Conservation (phyloP, 2,888 invertebrate species). For the Choreutis nemorana region DNA sequence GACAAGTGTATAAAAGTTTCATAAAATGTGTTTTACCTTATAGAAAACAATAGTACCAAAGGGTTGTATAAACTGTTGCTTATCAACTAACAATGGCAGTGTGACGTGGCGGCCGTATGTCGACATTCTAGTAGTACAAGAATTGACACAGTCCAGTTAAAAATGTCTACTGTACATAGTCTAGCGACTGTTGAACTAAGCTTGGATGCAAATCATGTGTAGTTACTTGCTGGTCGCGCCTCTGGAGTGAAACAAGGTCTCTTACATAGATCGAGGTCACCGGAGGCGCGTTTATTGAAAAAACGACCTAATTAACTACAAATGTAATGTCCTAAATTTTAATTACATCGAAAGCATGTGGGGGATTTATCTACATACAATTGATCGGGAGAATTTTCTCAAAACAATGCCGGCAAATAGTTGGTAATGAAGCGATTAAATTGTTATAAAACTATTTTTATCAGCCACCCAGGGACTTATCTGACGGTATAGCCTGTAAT, state of each 20-base stretch:
- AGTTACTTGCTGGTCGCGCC: constrained; percentile 30
- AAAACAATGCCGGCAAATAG: background rate
- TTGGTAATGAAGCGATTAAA: constrained; percentile 1
- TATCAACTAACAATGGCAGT: constrained; percentile 44
- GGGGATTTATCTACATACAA: constrained; percentile 19
- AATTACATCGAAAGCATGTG: constrained; percentile 29
- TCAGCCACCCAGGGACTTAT: constrained; percentile 10
- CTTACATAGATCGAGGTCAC: constrained; percentile 54
- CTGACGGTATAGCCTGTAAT: constrained; percentile 10
- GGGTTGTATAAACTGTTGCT: constrained; percentile 26
- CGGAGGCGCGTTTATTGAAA: constrained; percentile 27
- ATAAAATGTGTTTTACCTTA: constrained; percentile 44
- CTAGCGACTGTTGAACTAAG: constrained; percentile 30
- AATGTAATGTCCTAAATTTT: constrained; percentile 17
- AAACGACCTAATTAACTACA: constrained; percentile 24
- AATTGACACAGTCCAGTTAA: constrained; percentile 71
- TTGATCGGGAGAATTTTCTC: constrained; percentile 9
- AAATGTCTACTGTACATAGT: constrained; percentile 35
- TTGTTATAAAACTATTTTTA: constrained; percentile 6
- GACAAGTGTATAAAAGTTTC: constrained; percentile 46
- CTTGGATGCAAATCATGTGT: constrained; percentile 46
- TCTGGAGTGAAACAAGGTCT: constrained; percentile 57
- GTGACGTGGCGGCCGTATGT: constrained; percentile 63
- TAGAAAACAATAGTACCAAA: constrained; percentile 23
- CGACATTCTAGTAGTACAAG: constrained; percentile 70